Conservation (phyloP, 1,140 invertebrate genomes). For the Notospermus geniculatus region DNA sequence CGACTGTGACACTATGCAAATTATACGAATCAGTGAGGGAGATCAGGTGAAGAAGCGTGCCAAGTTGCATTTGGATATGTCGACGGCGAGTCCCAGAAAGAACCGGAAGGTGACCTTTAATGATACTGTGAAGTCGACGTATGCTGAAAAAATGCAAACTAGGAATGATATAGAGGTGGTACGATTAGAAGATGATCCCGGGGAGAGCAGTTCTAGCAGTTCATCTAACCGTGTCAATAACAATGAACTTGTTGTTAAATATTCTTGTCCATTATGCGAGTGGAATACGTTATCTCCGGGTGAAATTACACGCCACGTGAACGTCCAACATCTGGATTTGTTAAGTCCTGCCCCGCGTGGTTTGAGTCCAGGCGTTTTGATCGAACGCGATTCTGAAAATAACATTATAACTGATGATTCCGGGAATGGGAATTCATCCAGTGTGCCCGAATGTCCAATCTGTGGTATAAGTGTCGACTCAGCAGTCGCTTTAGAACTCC, state of each 20-base stretch:
- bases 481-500: conserved; percentile 75
- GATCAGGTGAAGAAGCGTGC: conserved; percentile 4
- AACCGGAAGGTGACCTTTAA: not conserved
- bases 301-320: conserved; percentile 80
- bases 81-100: not conserved
- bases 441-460: conserved; percentile 59
- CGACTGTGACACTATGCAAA: no score
- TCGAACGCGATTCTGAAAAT: conserved; percentile 18
- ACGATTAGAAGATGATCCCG: not conserved
- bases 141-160: not conserved
- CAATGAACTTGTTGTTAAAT: conserved; percentile 9
- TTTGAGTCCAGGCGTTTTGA: conserved; percentile 23
- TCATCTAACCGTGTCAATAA: not conserved
- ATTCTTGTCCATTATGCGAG: conserved; percentile 73
- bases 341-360: conserved; percentile 69
- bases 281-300: conserved; percentile 72
- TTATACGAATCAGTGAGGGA: not conserved
- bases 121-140: not conserved
- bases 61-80: not conserved
- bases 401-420: conserved; percentile 31
- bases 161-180: not conserved
- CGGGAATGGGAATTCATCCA: conserved; percentile 65
- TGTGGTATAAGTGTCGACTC: conserved; percentile 64
- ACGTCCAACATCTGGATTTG: conserved; percentile 77
- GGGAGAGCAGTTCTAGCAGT: not conserved